Evolutionary conservation across 2,113 vertebrate genomes (phyloP).

Genomic region (Tiliqua scincoides): DNA sequence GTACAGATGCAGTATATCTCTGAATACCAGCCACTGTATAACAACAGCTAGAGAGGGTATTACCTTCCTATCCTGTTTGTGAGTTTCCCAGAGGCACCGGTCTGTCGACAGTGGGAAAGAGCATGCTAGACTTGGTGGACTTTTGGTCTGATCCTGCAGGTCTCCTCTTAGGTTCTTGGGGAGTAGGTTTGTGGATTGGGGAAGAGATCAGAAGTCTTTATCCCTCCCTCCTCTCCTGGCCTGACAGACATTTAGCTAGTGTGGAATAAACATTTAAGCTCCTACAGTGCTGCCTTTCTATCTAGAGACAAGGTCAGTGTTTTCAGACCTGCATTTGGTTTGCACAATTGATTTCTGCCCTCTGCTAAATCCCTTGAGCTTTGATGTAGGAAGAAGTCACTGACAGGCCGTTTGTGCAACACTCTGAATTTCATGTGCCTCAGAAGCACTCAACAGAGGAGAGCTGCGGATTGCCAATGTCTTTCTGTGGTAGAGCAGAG

Average conservation of each 20-base stretch:
- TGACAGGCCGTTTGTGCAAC: rapidly evolving
- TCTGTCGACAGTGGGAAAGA: too few relatives aligned
- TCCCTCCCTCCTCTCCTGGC: neutral
- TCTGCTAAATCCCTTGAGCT: slow-evolving; percentile 24
- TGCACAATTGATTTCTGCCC: slow-evolving; percentile 42
- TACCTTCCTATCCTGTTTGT: too few relatives aligned
- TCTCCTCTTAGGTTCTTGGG: neutral
- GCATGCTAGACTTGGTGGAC: too few relatives aligned
- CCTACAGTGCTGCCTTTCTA: neutral
- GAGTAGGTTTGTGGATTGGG: neutral
- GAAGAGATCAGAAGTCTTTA: neutral
- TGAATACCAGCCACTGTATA: too few relatives aligned
- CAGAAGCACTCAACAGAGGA: neutral
- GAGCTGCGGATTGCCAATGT: neutral
- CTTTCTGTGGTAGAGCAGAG: neutral
- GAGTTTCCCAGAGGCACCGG: too few relatives aligned
- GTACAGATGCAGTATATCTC: too few relatives aligned
- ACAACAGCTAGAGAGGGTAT: too few relatives aligned
- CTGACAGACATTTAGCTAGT: neutral
- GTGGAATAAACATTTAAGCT: neutral
- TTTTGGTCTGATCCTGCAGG: neutral
- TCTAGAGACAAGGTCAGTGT: slow-evolving; percentile 55
- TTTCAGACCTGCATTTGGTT: slow-evolving; percentile 56
- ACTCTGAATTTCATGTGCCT: neutral
- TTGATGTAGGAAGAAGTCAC: neutral